phyloP scores from a whole-genome alignment of 2,888 invertebrate genomes.

The Zele albiditarsus region DNA sequence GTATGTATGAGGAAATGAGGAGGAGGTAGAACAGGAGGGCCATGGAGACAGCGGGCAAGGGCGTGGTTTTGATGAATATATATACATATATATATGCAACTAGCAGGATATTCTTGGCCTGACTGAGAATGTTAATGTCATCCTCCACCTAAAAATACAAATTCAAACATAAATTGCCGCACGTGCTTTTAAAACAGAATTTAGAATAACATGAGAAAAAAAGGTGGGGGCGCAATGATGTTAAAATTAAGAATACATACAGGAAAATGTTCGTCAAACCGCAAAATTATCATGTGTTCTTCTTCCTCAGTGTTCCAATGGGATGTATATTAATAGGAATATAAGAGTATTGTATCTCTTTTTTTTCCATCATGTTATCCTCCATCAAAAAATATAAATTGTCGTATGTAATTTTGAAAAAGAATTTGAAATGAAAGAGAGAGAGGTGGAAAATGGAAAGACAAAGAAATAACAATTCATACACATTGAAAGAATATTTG shows the following conservation, averaged over 20 bases:
- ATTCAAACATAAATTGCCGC: background rate
- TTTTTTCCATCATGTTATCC: background rate
- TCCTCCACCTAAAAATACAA: conserved; percentile 33
- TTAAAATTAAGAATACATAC: no score
- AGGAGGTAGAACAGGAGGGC: background rate
- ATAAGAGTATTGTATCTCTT: background rate
- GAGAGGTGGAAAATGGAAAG: background rate
- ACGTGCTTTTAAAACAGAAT: background rate
- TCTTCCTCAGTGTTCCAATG: no score
- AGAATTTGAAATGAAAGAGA: background rate
- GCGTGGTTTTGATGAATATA: conserved; percentile 41
- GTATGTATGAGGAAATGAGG: background rate
- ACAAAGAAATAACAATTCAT: background rate
- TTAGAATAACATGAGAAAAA: background rate
- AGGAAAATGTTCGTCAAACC: background rate
- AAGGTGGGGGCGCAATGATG: no score
- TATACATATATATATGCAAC: background rate
- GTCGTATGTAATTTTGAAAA: background rate
- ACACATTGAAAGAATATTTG: background rate
- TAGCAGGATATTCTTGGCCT: conserved; percentile 1
- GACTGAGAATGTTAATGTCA: conserved; percentile 25
- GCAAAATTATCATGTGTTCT: background rate
- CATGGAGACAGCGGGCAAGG: conserved; percentile 37
- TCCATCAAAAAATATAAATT: background rate
- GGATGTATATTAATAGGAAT: background rate